Percentiles rank a stretch among this genome's conserved stretches.
phyloP scores from a whole-genome alignment of 1,140 invertebrate species.

The Pseudoatta argentina region DNA sequence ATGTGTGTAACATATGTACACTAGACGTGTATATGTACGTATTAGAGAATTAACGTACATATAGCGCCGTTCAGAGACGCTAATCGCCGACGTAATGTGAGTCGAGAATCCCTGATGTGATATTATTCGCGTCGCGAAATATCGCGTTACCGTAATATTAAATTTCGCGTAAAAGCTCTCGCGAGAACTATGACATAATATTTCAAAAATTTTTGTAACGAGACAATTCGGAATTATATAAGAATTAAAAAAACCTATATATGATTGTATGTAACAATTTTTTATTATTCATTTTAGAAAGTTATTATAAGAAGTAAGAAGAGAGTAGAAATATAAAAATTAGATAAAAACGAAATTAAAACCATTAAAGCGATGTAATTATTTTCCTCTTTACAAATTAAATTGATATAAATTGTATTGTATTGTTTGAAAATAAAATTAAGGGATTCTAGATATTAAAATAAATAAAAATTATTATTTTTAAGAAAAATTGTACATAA shows the following conservation, averaged over 20 bases:
- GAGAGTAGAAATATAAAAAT: neutral
- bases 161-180: slow-evolving; percentile 47
- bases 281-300: neutral
- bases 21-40: slow-evolving; percentile 22
- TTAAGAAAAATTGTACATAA: neutral
- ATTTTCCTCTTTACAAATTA: neutral
- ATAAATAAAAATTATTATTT: neutral
- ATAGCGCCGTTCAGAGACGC: slow-evolving; percentile 52
- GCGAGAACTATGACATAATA: neutral
- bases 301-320: neutral
- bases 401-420: neutral
- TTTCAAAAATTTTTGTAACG: neutral
- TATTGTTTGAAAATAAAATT: neutral
- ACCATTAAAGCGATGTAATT: neutral
- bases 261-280: neutral
- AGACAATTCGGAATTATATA: neutral
- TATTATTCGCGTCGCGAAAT: slow-evolving; percentile 54
- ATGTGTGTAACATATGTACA: slow-evolving; percentile 40
- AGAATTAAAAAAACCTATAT: neutral
- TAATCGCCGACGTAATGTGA: slow-evolving; percentile 43
- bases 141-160: slow-evolving; percentile 57
- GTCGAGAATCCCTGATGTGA: slow-evolving; percentile 53
- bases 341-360: neutral
- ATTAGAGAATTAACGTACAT: slow-evolving; percentile 66
- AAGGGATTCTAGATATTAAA: neutral